phyloP scores from a whole-genome alignment of 2,113 vertebrate genomes.

The Lasiurus cinereus region DNA sequence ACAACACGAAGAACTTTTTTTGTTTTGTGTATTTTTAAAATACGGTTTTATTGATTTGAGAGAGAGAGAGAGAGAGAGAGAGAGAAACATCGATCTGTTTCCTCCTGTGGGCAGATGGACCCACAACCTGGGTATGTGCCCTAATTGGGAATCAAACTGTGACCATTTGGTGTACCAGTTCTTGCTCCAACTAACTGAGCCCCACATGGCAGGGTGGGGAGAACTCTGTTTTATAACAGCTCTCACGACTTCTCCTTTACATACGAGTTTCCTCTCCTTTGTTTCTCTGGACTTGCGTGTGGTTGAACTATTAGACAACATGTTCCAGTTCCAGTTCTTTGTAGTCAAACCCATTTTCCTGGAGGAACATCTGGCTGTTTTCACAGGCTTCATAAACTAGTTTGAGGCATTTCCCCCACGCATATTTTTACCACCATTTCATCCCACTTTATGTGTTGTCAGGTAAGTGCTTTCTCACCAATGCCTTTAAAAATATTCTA shows the following conservation, averaged over 20 bases:
- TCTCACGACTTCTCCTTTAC: not conserved
- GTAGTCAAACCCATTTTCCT: not conserved
- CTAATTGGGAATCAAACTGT: not conserved
- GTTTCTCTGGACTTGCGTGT: not conserved
- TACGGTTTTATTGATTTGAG: not conserved
- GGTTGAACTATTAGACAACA: not conserved
- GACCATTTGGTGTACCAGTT: not conserved
- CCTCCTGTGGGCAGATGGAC: not conserved
- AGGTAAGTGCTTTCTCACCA: not conserved
- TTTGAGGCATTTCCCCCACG: not conserved
- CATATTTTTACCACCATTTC: not conserved
- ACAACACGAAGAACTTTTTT: not conserved
- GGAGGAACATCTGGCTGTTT: not conserved
- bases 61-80: not conserved
- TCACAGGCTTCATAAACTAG: not conserved
- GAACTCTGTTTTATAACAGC: not conserved
- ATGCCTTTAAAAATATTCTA: constrained; percentile 30
- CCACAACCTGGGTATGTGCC: not conserved
- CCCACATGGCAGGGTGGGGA: not conserved
- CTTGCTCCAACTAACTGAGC: not conserved
- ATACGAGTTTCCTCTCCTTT: not conserved
- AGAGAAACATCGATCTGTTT: not conserved
- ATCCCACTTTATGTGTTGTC: not conserved
- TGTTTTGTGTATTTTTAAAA: not conserved
- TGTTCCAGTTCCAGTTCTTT: not conserved